A percentile compares a stretch with the other conserved stretches of the same genome.
Evolutionary conservation across 2,888 invertebrate species (phyloP).

Genomic region (Lithosia quadra): DNA sequence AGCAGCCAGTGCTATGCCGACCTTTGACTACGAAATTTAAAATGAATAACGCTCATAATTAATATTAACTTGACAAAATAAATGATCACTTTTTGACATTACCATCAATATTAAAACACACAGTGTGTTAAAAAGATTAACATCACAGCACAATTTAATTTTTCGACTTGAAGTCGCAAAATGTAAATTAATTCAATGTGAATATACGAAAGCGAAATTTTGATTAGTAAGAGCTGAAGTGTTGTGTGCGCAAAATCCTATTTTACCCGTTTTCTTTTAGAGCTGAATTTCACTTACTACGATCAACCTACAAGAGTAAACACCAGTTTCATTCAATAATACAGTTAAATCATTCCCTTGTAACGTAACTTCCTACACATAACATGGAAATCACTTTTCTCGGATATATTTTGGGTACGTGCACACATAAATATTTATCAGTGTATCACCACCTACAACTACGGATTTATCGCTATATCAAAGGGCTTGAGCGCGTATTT

Average conservation of each 20-base stretch:
- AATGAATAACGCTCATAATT: no score
- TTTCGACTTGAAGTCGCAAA: background rate
- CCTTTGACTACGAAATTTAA: background rate
- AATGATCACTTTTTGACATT: background rate
- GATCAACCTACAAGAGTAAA: background rate
- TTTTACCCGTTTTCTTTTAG: background rate
- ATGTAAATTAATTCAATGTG: constrained; percentile 1
- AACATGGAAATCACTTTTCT: constrained; percentile 17
- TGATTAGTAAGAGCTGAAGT: constrained; percentile 18
- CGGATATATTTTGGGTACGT: constrained; percentile 29
- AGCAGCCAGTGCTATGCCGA: no score
- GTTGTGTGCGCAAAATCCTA: constrained; percentile 20
- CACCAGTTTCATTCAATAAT: constrained; percentile 17
- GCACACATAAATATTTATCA: constrained; percentile 37
- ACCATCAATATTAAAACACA: background rate
- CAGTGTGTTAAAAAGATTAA: background rate
- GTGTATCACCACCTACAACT: constrained; percentile 21
- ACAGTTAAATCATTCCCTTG: constrained; percentile 16
- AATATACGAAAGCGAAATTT: background rate
- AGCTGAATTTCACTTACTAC: background rate
- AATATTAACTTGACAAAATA: background rate
- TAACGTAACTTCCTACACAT: constrained; percentile 22
- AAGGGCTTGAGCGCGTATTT: constrained; percentile 20
- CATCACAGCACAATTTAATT: constrained; percentile 1
- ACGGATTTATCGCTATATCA: constrained; percentile 17